These are phyloP conservation scores for Xestia c-nigrum DNA, from an alignment of 2,888 invertebrate species.

Conservation along the genomic window DNA sequence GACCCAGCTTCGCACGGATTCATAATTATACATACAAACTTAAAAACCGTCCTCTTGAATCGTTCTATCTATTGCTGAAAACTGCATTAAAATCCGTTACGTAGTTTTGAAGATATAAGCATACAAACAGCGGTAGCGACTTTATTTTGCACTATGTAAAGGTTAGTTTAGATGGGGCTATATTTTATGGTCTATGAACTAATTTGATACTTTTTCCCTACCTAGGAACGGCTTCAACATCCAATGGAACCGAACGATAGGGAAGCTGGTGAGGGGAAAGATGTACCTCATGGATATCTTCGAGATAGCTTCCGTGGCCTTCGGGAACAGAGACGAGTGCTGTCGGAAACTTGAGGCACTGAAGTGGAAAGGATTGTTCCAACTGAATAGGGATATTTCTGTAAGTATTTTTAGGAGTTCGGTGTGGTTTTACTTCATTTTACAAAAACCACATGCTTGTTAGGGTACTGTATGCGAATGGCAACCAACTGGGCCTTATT, in stretches of 20 bases:
- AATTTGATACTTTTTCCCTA: not conserved
- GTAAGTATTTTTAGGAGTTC: conserved; percentile 64
- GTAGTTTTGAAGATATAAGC: too few relatives aligned
- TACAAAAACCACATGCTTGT: not conserved
- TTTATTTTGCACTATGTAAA: too few relatives aligned
- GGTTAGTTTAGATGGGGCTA: too few relatives aligned
- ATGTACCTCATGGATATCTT: conserved; percentile 96
- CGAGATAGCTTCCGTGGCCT: conserved; percentile 96
- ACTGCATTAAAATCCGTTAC: too few relatives aligned
- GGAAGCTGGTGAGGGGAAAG: conserved; percentile 94
- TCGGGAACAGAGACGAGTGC: conserved; percentile 95
- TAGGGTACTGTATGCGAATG: too few relatives aligned
- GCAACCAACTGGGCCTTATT: too few relatives aligned
- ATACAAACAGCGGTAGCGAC: too few relatives aligned
- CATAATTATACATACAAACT: too few relatives aligned
- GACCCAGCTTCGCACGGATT: too few relatives aligned
- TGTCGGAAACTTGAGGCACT: conserved; percentile 94
- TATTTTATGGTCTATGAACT: not conserved
- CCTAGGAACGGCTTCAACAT: conserved; percentile 94
- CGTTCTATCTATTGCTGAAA: too few relatives aligned
- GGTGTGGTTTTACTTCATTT: not conserved
- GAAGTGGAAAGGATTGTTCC: conserved; percentile 93
- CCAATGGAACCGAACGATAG: conserved; percentile 94
- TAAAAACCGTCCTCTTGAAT: too few relatives aligned
- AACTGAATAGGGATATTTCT: conserved; percentile 92